Percentiles rank a stretch among this genome's conserved stretches.
These are phyloP conservation scores for Calliopsis andreniformis DNA, from an alignment of 1,140 invertebrate genomes.

Conservation along the genomic window DNA sequence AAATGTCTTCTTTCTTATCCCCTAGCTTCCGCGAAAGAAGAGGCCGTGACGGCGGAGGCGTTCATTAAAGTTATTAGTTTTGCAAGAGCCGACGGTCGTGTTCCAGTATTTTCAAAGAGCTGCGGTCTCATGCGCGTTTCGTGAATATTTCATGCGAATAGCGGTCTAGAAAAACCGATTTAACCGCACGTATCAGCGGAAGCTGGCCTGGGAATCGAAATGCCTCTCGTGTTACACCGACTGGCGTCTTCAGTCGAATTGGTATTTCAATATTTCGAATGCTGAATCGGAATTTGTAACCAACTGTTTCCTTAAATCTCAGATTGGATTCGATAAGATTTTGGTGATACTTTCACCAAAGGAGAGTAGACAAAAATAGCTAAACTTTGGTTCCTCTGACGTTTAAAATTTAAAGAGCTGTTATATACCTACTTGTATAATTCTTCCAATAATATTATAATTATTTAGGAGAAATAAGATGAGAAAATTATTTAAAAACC, in stretches of 20 bases:
- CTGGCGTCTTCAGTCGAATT: neutral
- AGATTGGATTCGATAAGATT: no score
- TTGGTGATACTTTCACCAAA: no score
- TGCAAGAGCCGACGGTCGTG: conserved; percentile 50
- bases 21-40: conserved; percentile 50
- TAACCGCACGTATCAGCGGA: conserved; percentile 30
- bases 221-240: neutral
- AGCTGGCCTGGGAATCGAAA: conserved; percentile 1
- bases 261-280: conserved; percentile 4
- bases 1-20: conserved; percentile 64
- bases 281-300: neutral
- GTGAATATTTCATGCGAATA: conserved; percentile 50
- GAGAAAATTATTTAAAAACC: no score
- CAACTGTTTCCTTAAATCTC: neutral
- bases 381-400: no score
- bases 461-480: no score
- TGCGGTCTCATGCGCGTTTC: conserved; percentile 36
- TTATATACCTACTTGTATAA: no score
- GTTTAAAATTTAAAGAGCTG: no score
- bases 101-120: conserved; percentile 58
- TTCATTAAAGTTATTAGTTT: conserved; percentile 69
- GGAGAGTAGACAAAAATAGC: no score
- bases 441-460: no score
- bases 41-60: conserved; percentile 33
- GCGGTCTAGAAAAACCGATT: conserved; percentile 39